Evolutionary conservation across 2,113 vertebrate genomes (phyloP), one percentile per base, ranked within the genome.

Genomic region (Zapus hudsonius): DNA sequence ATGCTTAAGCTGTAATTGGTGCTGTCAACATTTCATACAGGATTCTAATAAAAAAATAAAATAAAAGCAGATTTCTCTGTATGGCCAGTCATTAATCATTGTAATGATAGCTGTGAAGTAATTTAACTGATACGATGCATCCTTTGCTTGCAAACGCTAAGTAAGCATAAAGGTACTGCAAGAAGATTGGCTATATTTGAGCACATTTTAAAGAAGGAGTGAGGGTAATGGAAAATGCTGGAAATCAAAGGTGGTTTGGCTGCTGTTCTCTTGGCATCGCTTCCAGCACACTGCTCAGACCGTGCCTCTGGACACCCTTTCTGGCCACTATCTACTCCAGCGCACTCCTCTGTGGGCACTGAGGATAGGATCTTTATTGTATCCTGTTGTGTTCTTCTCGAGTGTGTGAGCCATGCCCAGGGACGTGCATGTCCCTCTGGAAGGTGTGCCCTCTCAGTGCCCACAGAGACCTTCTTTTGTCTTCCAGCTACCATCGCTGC

Each of bases 41-140:
- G 79, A 96, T 96, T 97, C 97, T 96, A 97, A 97, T 97, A 91
- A 96, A 95, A 93, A 93, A 96, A 97, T 97, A 95, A 93, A 92
- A 92, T 42, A 89, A 96, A 98, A 97, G 78, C 40, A 94, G 84
- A 93, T 93, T 96, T 89, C 80, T 97, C 93, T 40, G 1, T 96
- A 96, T 1, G 66, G 92, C 85, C 31, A 91, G 96, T 96, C 93
- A 97, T 97, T 97, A 97, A 98, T 98, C 97, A 97, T 89, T 93
- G 94, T 90, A 95, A 97, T 78, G 91, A 94, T 94, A 95, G 74
- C 94, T 94, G 57, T 92, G 94, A 97, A 98, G 96, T 97, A 98
- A 98, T 97, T 97, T 97, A 98, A 96, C 94, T 92, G 76, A 94
- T 95, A 89, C 42, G 64, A 61, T 69, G 95, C 94, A 61, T 81